These are phyloP conservation scores for Protonemura montana DNA, from an alignment of 2,888 invertebrate genomes.

Conservation along the genomic window DNA sequence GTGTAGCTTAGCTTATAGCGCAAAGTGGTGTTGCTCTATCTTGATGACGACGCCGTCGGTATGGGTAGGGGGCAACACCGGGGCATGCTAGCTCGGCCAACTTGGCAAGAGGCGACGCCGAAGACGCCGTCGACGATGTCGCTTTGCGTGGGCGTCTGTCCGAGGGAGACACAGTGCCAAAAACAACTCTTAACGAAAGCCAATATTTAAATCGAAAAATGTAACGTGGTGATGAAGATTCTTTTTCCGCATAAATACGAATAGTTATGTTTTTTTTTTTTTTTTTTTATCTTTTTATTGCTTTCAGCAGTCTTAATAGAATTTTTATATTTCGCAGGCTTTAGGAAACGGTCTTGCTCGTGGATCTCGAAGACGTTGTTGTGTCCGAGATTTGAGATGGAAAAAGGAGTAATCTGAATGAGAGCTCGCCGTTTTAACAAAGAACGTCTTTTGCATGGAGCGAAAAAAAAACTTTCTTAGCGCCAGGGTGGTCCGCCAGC, in stretches of 20 bases:
- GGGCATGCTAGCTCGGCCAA: background rate
- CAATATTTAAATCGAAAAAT: slow-evolving; percentile 17
- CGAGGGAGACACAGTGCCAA: background rate
- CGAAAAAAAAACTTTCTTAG: background rate
- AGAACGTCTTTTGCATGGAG: background rate
- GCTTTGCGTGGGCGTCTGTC: background rate
- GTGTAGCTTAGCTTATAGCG: slow-evolving; percentile 19
- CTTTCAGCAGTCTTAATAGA: background rate
- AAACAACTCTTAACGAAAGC: slow-evolving; percentile 33
- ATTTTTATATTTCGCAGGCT: background rate
- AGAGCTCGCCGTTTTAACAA: background rate
- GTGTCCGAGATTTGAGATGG: background rate
- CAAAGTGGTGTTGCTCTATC: slow-evolving; percentile 18
- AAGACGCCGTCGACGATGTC: background rate
- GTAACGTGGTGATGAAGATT: background rate
- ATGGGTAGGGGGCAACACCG: background rate
- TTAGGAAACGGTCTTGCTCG: background rate
- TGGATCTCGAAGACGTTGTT: background rate
- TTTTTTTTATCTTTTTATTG: background rate
- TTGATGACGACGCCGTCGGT: background rate
- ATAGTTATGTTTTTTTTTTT: background rate
- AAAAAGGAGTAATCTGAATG: background rate
- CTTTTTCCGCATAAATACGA: background rate
- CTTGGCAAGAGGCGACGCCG: slow-evolving; percentile 1
- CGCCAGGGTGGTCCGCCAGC: background rate